Conservation (phyloP, 2,888 invertebrate species). For the Pandemis cinnamomeana region DNA sequence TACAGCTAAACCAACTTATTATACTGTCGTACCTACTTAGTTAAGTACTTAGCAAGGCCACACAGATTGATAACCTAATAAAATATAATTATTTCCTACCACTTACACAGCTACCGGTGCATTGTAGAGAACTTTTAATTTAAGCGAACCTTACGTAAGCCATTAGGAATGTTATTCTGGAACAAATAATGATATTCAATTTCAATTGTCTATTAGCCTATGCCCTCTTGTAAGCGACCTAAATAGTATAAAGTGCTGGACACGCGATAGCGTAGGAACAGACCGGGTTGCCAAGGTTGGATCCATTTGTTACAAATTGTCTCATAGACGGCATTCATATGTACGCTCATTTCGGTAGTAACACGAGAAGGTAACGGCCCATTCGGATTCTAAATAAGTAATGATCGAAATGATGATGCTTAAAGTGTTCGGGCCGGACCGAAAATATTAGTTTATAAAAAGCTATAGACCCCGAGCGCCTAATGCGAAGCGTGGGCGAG, state of each 20-base stretch:
- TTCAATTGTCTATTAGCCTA: conserved; percentile 61
- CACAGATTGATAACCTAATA: conserved; percentile 26
- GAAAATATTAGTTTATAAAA: conserved; percentile 66
- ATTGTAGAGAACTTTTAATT: conserved; percentile 10
- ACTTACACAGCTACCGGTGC: conserved; percentile 26
- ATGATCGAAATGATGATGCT: conserved; percentile 51
- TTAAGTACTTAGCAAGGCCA: conserved; percentile 23
- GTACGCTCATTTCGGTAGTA: conserved; percentile 32
- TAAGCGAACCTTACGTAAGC: conserved; percentile 19
- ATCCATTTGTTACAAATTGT: conserved; percentile 79
- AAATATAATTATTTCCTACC: conserved; percentile 40
- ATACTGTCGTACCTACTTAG: neutral
- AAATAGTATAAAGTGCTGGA: conserved; percentile 66
- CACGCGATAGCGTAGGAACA: conserved; percentile 75
- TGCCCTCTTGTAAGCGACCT: conserved; percentile 58
- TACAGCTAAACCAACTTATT: neutral
- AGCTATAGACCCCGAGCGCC: conserved; percentile 58
- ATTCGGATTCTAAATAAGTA: conserved; percentile 49
- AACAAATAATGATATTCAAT: conserved; percentile 50
- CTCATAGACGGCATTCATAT: conserved; percentile 55
- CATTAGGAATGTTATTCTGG: conserved; percentile 17
- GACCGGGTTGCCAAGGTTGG: conserved; percentile 80
- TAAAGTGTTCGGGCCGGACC: conserved; percentile 55
- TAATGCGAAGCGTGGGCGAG: conserved; percentile 71
- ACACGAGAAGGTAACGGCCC: conserved; percentile 30